These are phyloP conservation scores for Parambassis ranga DNA, from an alignment of 2,797 vertebrate genomes.

Conservation along the genomic window DNA sequence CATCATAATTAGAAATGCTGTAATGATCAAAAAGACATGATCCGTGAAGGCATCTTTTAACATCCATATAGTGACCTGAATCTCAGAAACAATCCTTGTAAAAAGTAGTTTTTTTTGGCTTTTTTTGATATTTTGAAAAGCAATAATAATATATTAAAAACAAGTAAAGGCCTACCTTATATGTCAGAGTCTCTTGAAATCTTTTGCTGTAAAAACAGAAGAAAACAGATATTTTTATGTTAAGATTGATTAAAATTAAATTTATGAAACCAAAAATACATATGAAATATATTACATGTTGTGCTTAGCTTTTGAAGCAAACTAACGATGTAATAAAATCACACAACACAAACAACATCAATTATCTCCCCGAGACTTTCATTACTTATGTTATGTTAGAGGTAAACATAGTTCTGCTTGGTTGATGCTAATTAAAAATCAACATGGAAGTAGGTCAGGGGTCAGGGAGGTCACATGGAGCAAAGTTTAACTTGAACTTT, in stretches of 20 bases:
- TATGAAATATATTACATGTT: too few relatives aligned
- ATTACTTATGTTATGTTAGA: background rate
- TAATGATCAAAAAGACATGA: background rate
- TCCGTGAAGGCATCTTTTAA: background rate
- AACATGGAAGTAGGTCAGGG: constrained; percentile 28
- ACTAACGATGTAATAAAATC: constrained; percentile 3
- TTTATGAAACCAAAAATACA: too few relatives aligned
- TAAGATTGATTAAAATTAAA: background rate
- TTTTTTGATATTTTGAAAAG: constrained; percentile 16
- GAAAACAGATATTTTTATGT: constrained; percentile 1
- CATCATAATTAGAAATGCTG: background rate
- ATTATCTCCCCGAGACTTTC: background rate
- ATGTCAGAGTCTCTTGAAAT: constrained; percentile 75
- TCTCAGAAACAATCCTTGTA: background rate
- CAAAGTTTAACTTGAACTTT: constrained; percentile 28
- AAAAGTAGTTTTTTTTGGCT: too few relatives aligned
- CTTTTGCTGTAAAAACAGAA: constrained; percentile 65
- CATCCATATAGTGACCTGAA: background rate
- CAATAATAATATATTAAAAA: constrained; percentile 24
- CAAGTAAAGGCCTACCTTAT: constrained; percentile 74
- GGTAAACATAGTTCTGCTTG: constrained; percentile 6
- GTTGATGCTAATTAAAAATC: constrained; percentile 55
- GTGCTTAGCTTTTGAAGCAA: constrained; percentile 29
- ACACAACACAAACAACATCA: constrained; percentile 4
- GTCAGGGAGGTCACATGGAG: constrained; percentile 23